Conservation (phyloP, 2,113 vertebrate species). For the Callionymus lyra region DNA sequence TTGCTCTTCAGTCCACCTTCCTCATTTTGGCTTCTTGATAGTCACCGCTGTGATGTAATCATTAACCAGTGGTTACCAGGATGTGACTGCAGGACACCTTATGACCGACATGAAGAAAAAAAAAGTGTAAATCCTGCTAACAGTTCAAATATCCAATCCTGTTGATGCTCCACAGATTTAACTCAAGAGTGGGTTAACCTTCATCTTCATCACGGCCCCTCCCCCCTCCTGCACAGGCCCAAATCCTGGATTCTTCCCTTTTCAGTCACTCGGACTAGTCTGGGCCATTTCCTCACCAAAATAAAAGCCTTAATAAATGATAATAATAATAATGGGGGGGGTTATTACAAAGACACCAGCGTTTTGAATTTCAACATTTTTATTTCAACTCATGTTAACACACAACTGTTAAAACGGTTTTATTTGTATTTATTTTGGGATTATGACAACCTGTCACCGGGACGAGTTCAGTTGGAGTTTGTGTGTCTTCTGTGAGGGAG, state of each 20-base stretch:
- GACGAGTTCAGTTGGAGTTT: background rate
- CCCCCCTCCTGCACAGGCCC: conserved; percentile 2
- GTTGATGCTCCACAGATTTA: background rate
- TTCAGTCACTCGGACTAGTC: conserved; percentile 4
- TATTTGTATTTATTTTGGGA: too few species aligned
- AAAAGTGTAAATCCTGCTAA: background rate
- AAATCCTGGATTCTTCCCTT: conserved; percentile 1
- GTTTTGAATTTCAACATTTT: conserved; percentile 32
- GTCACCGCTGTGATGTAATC: too few species aligned
- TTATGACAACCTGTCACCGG: too few species aligned
- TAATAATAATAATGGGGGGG: too few species aligned
- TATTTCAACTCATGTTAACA: conserved; percentile 48
- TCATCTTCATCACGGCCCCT: conserved; percentile 16
- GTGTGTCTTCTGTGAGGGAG: background rate
- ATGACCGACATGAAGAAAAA: too few species aligned
- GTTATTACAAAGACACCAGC: background rate
- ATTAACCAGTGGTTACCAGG: too few species aligned
- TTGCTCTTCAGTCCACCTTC: too few species aligned
- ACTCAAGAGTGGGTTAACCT: conserved; percentile 15
- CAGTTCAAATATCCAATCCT: background rate
- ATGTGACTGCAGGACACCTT: background rate
- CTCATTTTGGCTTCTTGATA: too few species aligned
- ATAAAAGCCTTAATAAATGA: conserved; percentile 7
- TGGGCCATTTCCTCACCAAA: conserved; percentile 10
- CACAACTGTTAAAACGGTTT: conserved; percentile 58